Conservation (phyloP, 2,797 vertebrate genomes). For the Phataginus tetradactyla region DNA sequence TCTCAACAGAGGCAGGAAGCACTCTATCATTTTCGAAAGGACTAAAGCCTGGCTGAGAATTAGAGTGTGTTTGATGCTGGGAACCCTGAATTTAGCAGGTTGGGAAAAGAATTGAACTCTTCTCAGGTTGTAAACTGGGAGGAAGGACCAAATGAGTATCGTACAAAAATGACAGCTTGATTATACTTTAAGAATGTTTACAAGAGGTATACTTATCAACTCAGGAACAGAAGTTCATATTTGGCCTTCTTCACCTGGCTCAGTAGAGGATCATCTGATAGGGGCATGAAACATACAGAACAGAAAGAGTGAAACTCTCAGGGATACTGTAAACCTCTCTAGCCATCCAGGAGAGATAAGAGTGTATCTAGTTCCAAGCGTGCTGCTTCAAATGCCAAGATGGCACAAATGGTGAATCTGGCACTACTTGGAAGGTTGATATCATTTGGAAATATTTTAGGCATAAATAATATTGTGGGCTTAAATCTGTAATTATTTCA, state of each 20-base stretch:
- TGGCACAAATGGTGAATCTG: not conserved
- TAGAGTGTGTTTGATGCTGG: not conserved
- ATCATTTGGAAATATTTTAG: not conserved
- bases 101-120: not conserved
- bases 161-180: not conserved
- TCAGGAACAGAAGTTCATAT: not conserved
- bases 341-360: not conserved
- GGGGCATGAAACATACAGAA: rapidly evolving
- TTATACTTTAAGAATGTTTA: not conserved
- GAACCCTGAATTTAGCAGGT: not conserved
- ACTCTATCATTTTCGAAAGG: not conserved
- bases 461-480: not conserved
- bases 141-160: not conserved
- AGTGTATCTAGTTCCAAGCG: not conserved
- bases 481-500: not conserved
- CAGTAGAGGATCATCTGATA: not conserved
- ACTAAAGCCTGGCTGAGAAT: not conserved
- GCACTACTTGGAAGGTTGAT: not conserved
- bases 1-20: not conserved
- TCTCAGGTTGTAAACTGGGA: not conserved
- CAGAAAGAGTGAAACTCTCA: not conserved
- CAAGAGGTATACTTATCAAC: not conserved
- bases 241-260: not conserved
- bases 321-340: not conserved
- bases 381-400: not conserved